Conservation (phyloP, 2,113 vertebrate species). For the Myiozetetes cayanensis region DNA sequence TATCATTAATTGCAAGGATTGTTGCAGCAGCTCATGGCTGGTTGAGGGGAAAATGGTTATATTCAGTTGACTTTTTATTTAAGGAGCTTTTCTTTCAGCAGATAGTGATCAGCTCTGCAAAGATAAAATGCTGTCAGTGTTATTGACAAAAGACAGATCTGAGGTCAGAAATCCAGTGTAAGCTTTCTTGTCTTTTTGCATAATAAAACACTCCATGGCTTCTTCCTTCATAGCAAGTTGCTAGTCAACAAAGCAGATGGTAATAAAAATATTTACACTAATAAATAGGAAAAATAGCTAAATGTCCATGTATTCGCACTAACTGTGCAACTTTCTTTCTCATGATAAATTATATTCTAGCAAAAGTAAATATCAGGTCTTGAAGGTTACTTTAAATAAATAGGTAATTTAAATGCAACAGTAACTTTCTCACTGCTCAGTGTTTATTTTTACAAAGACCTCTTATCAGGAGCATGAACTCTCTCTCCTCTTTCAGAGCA, state of each 20-base stretch:
- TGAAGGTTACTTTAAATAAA: conserved; percentile 72
- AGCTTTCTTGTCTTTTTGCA: conserved; percentile 27
- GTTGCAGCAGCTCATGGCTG: not conserved
- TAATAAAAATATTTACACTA: conserved; percentile 61
- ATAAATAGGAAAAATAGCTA: conserved; percentile 45
- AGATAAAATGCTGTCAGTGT: conserved; percentile 8
- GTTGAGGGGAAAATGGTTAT: not conserved
- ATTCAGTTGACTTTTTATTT: not conserved
- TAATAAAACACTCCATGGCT: not conserved
- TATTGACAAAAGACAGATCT: conserved; percentile 20
- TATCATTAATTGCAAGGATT: not conserved
- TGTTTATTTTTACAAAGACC: conserved; percentile 49
- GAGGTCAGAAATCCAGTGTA: conserved; percentile 21
- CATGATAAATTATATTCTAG: conserved; percentile 57
- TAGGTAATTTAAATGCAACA: conserved; percentile 72
- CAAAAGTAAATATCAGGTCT: conserved; percentile 53
- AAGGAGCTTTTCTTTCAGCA: not conserved
- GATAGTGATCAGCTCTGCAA: not conserved
- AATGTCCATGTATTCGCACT: conserved; percentile 32
- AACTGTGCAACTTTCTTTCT: conserved; percentile 42
- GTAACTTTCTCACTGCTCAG: conserved; percentile 30
- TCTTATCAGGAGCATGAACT: conserved; percentile 25
- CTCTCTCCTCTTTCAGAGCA: not conserved
- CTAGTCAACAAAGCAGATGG: not conserved
- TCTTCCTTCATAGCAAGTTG: not conserved